Conservation (phyloP, 2,113 vertebrate genomes). For the Rhodinocichla rosea region DNA sequence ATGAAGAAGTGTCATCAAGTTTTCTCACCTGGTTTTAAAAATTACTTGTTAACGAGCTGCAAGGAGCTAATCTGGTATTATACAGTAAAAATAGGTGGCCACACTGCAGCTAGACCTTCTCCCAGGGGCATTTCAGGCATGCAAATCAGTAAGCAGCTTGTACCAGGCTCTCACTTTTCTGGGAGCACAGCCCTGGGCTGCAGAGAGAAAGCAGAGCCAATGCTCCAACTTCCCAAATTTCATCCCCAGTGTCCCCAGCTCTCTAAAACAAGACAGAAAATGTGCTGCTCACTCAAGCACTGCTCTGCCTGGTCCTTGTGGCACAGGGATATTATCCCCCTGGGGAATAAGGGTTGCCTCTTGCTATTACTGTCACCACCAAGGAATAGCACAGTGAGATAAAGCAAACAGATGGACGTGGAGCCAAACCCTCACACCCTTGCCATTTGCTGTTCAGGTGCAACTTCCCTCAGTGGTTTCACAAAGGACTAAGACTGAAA, state of each 20-base stretch:
- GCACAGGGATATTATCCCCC: background rate
- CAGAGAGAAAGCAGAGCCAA: background rate
- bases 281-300: fast-evolving
- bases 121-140: background rate
- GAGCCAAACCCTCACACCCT: background rate
- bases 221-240: background rate
- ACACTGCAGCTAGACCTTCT: background rate
- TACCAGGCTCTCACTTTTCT: background rate
- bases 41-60: background rate
- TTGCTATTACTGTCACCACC: background rate
- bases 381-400: background rate
- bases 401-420: fast-evolving
- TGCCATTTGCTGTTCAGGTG: background rate
- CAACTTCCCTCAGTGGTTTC: background rate
- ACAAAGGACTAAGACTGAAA: background rate
- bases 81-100: background rate
- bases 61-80: background rate
- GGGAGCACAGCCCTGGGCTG: background rate
- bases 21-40: background rate
- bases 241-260: background rate
- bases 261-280: background rate
- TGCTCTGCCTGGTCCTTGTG: background rate
- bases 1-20: background rate
- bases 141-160: background rate
- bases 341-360: background rate